Evolutionary conservation across 2,797 vertebrate genomes (phyloP).

Genomic region (Pteropus rufus): DNA sequence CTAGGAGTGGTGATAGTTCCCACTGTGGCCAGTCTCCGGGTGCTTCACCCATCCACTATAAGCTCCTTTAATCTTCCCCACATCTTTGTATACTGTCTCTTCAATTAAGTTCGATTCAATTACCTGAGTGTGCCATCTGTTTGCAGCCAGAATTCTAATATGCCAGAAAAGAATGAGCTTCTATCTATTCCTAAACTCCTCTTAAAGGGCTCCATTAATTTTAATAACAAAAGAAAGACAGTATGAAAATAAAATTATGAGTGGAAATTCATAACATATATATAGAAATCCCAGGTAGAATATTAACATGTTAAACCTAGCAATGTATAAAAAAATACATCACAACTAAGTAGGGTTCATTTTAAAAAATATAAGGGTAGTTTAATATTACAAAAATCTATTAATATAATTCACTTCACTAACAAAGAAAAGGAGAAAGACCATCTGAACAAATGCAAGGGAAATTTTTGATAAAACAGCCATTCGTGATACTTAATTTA

Average conservation of each 20-base stretch:
- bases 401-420: background rate
- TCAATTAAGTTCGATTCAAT: background rate
- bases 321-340: background rate
- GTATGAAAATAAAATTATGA: conserved; percentile 29
- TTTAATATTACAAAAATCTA: conserved; percentile 3
- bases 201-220: background rate
- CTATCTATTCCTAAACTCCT: background rate
- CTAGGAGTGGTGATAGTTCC: background rate
- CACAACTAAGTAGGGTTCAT: background rate
- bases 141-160: background rate
- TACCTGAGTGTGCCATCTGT: background rate
- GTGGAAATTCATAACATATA: background rate
- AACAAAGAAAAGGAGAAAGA: background rate
- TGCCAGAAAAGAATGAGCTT: background rate
- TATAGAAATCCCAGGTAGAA: background rate
- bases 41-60: background rate
- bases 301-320: background rate
- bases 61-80: background rate
- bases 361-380: background rate
- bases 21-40: background rate
- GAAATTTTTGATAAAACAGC: background rate
- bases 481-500: background rate
- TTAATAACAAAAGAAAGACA: background rate
- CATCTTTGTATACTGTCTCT: background rate
- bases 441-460: background rate